Percentiles rank a stretch among this genome's conserved stretches.
phyloP scores from a whole-genome alignment of 92 coral and sea anemone species.

The Chrysogorgia sp. region DNA sequence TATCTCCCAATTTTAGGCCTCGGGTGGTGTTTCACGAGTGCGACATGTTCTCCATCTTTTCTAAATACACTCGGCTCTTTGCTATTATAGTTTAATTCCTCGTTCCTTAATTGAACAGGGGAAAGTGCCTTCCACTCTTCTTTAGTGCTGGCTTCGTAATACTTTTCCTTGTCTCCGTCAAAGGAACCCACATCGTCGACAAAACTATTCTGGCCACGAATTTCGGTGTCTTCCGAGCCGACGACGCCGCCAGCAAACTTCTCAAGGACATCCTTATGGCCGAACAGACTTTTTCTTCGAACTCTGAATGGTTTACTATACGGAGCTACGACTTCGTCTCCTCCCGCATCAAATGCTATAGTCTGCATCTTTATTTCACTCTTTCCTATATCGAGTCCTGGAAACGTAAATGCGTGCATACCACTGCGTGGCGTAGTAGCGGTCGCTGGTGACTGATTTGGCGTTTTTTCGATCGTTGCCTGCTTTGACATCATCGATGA shows the following conservation, averaged over 20 bases:
- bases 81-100: neutral
- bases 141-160: neutral
- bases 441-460: neutral
- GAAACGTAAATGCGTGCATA: neutral
- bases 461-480: neutral
- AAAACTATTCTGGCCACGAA: neutral
- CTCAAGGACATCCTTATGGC: slow-evolving; percentile 12
- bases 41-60: neutral
- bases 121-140: neutral
- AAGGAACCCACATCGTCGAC: neutral
- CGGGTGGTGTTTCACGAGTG: neutral
- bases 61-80: neutral
- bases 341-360: neutral
- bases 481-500: neutral
- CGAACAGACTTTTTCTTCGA: slow-evolving; percentile 30
- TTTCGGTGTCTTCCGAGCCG: neutral
- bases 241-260: slow-evolving; percentile 12
- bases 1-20: slow-evolving; percentile 12
- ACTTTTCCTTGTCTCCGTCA: neutral
- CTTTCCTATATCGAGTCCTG: neutral
- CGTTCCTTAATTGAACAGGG: neutral
- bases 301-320: slow-evolving; percentile 17
- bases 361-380: too few relatives aligned
- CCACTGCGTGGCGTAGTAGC: neutral
- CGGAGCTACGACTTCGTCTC: neutral